phyloP scores from a whole-genome alignment of 92 coral and sea anemone genomes.

The Epizoanthus illoricatus region DNA sequence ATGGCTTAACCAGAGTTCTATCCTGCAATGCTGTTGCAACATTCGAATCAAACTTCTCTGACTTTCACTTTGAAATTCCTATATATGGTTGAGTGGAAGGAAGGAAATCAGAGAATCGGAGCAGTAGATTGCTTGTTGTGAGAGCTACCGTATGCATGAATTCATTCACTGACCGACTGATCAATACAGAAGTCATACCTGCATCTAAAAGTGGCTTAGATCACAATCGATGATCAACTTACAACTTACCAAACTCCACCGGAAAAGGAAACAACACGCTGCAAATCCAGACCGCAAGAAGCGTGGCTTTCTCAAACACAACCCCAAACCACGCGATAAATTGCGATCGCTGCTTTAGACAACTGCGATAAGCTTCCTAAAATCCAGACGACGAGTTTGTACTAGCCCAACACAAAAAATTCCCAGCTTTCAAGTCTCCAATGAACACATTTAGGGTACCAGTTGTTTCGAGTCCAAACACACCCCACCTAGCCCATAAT shows the following conservation, averaged over 20 bases:
- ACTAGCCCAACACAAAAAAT: constrained; percentile 1
- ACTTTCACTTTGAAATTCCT: constrained; percentile 45
- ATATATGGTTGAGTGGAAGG: background rate
- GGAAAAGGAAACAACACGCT: constrained; percentile 28
- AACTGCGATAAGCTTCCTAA: constrained; percentile 3
- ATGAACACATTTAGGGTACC: constrained; percentile 16
- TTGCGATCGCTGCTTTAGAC: background rate
- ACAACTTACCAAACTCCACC: constrained; percentile 43
- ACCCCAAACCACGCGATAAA: constrained; percentile 5
- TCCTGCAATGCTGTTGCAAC: background rate
- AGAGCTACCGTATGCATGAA: constrained; percentile 8
- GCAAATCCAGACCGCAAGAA: constrained; percentile 24
- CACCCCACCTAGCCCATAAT: constrained; percentile 50
- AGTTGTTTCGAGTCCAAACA: constrained; percentile 40
- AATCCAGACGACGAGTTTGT: constrained; percentile 17
- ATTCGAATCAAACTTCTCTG: constrained; percentile 19
- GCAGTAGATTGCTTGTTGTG: background rate
- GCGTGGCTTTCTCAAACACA: constrained; percentile 9
- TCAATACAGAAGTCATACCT: background rate
- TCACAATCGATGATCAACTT: constrained; percentile 21
- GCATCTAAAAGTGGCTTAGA: constrained; percentile 1
- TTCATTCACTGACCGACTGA: background rate
- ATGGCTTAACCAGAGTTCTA: background rate
- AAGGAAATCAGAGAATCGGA: constrained; percentile 8
- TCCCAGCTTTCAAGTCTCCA: constrained; percentile 14